phyloP scores from a whole-genome alignment of 2,888 invertebrate species.

The Gibbula magus region DNA sequence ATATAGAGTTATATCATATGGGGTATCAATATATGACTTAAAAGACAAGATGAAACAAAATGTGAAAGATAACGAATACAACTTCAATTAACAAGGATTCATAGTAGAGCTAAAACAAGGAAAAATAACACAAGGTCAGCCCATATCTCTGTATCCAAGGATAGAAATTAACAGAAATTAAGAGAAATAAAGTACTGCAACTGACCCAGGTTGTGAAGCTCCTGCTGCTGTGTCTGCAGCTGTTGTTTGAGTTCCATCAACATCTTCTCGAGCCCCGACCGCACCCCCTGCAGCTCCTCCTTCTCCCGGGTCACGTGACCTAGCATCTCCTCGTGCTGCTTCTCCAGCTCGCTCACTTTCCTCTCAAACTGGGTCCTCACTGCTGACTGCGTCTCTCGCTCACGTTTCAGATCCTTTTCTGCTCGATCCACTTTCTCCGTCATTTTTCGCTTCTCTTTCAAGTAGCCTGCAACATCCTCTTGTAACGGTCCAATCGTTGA shows the following conservation, averaged over 20 bases:
- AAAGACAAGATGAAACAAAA: no score
- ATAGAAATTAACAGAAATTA: neutral
- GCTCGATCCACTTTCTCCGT: constrained; percentile 59
- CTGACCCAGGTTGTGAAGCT: constrained; percentile 60
- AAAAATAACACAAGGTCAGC: no score
- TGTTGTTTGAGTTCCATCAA: constrained; percentile 52
- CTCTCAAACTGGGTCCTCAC: constrained; percentile 58
- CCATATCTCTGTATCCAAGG: neutral
- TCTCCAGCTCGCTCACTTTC: constrained; percentile 63
- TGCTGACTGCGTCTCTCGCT: constrained; percentile 58
- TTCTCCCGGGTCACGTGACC: constrained; percentile 52
- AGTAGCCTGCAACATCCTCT: constrained; percentile 57
- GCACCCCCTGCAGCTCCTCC: constrained; percentile 50
- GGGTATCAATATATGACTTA: no score
- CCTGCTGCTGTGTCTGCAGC: constrained; percentile 54
- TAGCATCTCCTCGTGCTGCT: constrained; percentile 51
- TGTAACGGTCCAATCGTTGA: constrained; percentile 66
- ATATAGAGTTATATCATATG: no score
- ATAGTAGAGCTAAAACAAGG: no score
- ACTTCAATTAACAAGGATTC: no score
- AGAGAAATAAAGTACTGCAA: neutral
- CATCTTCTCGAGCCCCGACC: constrained; percentile 57
- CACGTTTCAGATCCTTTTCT: constrained; percentile 63
- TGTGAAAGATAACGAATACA: no score
- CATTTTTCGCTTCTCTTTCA: constrained; percentile 57